Conservation (phyloP, 2,113 vertebrate genomes). For the Takifugu flavidus region DNA sequence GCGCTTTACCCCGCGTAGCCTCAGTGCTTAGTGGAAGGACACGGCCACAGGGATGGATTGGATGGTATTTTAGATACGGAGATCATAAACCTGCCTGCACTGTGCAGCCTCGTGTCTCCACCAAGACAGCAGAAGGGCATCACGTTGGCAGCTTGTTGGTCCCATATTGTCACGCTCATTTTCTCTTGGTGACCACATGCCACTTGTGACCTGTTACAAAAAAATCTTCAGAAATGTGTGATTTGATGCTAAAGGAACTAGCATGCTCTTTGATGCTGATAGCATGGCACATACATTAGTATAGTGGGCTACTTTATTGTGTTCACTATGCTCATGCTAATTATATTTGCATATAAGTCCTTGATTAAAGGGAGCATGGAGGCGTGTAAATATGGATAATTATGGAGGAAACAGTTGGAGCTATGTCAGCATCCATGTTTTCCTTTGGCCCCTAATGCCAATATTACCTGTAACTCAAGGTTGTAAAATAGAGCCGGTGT, state of each 20-base stretch:
- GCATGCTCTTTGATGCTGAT: conserved; percentile 66
- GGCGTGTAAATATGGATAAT: conserved; percentile 60
- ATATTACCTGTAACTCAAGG: conserved; percentile 27
- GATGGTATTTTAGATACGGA: conserved; percentile 59
- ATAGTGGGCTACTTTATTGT: conserved; percentile 54
- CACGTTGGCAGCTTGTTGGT: conserved; percentile 27
- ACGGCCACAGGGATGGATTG: conserved; percentile 39
- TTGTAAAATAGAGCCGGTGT: not conserved
- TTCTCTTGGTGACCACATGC: no score
- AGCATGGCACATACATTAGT: conserved; percentile 40
- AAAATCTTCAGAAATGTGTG: conserved; percentile 59
- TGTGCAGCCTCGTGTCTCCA: conserved; percentile 38
- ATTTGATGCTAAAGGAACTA: conserved; percentile 55
- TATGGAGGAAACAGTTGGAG: conserved; percentile 50
- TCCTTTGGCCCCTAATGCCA: conserved; percentile 35
- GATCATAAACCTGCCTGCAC: conserved; percentile 46
- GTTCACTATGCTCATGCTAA: conserved; percentile 66
- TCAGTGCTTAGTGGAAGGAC: conserved; percentile 51
- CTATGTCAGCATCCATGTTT: conserved; percentile 39
- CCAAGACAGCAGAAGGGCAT: conserved; percentile 4
- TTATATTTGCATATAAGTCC: conserved; percentile 69
- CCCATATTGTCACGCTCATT: conserved; percentile 12
- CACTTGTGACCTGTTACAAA: no score
- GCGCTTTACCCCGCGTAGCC: conserved; percentile 47
- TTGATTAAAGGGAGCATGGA: conserved; percentile 60